Base-by-base conservation (phyloP, 2,888 invertebrate genomes). In the Merodon equestris region DNA sequence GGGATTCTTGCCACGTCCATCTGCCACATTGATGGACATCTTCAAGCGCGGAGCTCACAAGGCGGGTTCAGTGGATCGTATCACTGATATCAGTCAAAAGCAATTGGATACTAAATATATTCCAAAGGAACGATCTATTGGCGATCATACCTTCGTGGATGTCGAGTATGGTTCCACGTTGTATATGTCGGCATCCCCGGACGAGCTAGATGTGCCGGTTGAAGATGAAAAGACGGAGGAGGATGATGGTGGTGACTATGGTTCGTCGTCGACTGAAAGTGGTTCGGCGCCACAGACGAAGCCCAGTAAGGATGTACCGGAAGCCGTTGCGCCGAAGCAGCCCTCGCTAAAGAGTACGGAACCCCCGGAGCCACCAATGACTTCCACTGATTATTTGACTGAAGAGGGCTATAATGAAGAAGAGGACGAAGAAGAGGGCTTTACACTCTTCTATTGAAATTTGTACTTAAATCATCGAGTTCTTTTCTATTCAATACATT, bases 1-100 rank as follows among this genome's bases (percentile, higher is more conserved):
- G 71, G 93, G 93, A 9, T 93, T 93, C 82, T 89, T 93, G 76
- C 93, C 93, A 0, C 92, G 91, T 83, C 86, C 87, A 7, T 84
- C 86, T 0, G 84, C 86, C 14, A 83, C 83, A 0, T 66, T 85
- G 3, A 64, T 85, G 61, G 85, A 87, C n/a, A 82, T 86, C 1
- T 85, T 86, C 38, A 83, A 86, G 66, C 82, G 82, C 0, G 85
- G 86, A 61, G 85, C 85, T 0, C 82, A 83, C 58, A 68, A 83
- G 73, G 58, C 77, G n/a, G 74, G 82, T 36, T 83, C 58, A 14
- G 54, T 82, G 47, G 83, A 84, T 44, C 57, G 71, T 0, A 60
- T 82, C 7, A 82, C 85, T 0, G 85, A 85, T n/a, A 83, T 83
- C 12, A 82, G 83, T 44, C 58, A 83, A 2, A 82, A 84, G 10